Percentiles rank a stretch among this genome's conserved stretches.
These are phyloP conservation scores for Bucco capensis DNA, from an alignment of 2,113 vertebrate genomes.

Conservation along the genomic window DNA sequence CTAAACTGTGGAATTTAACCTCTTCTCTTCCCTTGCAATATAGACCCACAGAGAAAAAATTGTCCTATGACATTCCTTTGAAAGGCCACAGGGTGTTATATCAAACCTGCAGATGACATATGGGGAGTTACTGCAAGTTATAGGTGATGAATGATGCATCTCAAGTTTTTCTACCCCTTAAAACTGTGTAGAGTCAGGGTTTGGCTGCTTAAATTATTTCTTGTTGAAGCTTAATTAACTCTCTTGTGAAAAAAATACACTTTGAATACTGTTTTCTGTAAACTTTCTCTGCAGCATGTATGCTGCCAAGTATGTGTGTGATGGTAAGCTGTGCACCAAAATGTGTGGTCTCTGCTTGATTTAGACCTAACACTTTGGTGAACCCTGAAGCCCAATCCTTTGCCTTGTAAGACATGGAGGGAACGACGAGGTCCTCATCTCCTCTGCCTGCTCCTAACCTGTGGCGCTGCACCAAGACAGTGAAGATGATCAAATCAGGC, in stretches of 20 bases:
- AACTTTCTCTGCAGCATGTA: neutral
- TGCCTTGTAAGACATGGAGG: rapidly evolving
- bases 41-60: neutral
- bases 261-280: neutral
- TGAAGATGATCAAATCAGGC: slow-evolving; percentile 31
- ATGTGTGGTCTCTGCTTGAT: neutral
- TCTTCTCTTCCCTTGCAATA: neutral
- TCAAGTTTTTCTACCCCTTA: neutral
- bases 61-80: neutral
- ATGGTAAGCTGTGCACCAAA: neutral
- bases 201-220: neutral
- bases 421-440: neutral
- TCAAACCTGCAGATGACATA: neutral
- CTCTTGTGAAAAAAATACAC: neutral
- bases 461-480: neutral
- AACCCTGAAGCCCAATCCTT: neutral
- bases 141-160: neutral
- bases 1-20: neutral
- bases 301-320: rapidly evolving
- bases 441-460: neutral
- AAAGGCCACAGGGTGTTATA: neutral
- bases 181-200: neutral
- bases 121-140: neutral
- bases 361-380: neutral
- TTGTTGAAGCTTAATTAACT: neutral